Base-by-base conservation (phyloP, 2,888 invertebrate species). In the Watsonalla binaria region DNA sequence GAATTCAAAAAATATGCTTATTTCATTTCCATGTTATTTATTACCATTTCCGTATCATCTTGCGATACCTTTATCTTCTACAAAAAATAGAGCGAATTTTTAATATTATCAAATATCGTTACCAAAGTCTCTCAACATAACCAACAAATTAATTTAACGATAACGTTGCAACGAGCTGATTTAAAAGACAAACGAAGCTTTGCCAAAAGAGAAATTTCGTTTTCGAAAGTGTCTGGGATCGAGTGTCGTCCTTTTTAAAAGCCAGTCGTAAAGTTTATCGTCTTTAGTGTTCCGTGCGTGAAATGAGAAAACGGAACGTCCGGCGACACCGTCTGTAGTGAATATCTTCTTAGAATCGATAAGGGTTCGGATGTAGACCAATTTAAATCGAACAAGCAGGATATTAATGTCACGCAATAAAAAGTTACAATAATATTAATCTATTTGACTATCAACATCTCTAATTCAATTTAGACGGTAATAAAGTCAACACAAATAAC, bases 191-290 rank as follows among this genome's bases (percentile, higher is more conserved):
- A 61, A 71, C 66, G 73, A 72, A 78, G 76, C 72, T 74, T 73
- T 72, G 59, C 74, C 74, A 74, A 71, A 73, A 73, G 76, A 74
- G 80, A 80, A 81, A 81, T 81, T 79, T 82, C 75, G 78, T 78
- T 83, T 84, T 83, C 75, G 81, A 85, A 84, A 86, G 85, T 75
- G 76, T 70, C 68, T 69, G 71, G 80, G 78, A 76, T 78, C 79
- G 79, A 72, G 76, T 81, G 81, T 82, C 82, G 81, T 82, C 82
- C 78, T 78, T 77, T 84, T 81, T 79, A 78, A 78, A 76, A 74
- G 76, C 72, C 76, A 70, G 76, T 84, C 86, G 82, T 85, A 85
- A 86, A 86, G 66, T 84, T 86, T 85, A 86, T 82, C 78, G 82
- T 75, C 80, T 81, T 82, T 76, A 80, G 78, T 76, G 84, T 77